These are phyloP conservation scores for Holothuria scabra DNA, from an alignment of 53 echinoderm and acorn worm species.

Conservation along the genomic window DNA sequence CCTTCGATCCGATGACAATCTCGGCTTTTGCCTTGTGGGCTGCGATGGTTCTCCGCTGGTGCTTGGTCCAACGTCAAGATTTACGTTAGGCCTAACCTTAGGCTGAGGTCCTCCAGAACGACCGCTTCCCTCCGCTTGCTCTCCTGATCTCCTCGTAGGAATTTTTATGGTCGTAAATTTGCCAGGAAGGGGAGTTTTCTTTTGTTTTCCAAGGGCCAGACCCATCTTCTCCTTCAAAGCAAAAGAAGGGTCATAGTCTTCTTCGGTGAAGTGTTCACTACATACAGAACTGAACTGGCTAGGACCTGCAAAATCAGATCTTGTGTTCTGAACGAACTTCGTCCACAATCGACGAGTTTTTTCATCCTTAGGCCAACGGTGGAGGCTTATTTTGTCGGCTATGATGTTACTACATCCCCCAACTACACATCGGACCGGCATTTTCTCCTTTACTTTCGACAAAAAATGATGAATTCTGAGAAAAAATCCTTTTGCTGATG, in stretches of 20 bases:
- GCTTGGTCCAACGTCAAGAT: too few species aligned
- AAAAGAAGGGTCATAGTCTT: conserved; percentile 4
- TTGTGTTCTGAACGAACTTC: neutral
- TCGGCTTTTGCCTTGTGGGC: too few species aligned
- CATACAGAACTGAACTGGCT: neutral
- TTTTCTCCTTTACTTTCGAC: neutral
- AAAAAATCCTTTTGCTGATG: too few species aligned
- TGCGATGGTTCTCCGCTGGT: too few species aligned
- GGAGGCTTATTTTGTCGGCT: neutral
- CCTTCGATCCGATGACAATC: too few species aligned
- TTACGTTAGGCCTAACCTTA: too few species aligned
- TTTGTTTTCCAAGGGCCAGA: neutral
- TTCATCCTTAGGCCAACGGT: neutral
- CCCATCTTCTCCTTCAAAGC: neutral
- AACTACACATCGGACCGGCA: conserved; percentile 23
- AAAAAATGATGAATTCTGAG: too few species aligned
- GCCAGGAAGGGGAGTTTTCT: conserved; percentile 12
- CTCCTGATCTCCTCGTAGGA: neutral
- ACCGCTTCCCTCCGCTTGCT: too few species aligned
- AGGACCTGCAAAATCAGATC: neutral
- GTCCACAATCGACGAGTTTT: conserved; percentile 3
- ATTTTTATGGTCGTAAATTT: neutral
- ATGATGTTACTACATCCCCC: conserved; percentile 22
- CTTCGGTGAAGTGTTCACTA: conserved; percentile 10
- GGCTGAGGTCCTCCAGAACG: too few species aligned